Base-by-base conservation (phyloP, 2,113 vertebrate species). In the Crotophaga sulcirostris region DNA sequence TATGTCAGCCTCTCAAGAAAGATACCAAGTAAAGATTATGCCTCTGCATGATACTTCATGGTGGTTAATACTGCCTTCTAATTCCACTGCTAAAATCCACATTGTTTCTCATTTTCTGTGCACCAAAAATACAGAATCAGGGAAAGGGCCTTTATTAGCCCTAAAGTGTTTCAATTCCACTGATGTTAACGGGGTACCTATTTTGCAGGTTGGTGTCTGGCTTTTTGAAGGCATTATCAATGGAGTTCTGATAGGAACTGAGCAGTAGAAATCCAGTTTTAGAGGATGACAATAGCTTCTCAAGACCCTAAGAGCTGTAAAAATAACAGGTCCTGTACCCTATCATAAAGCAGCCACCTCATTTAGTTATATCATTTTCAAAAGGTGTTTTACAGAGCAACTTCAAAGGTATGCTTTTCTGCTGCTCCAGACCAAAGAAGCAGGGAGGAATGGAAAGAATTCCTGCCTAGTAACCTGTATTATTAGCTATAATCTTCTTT, bases 311-410 rank as follows among this genome's bases (percentile, higher is more conserved):
- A 77, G 52, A 87, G 7, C 59, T 78, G 59, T 88, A 82, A 94
- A 92, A 96, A 82, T 78, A 88, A 52, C 18, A 81, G 34, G 54
- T 25, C 68, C 90, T 93, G 31, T 90, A 70, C 40, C 34, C 33
- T 29, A 86, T 20, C 26, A 56, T 70, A 75, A 70, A 92, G 88
- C 81, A 92, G 63, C 13, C 10, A 89, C 56, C 67, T 68, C 55
- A 45, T 94, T 91, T 93, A 54, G 63, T 72, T 42, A 38, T 54
- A 76, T 84, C 9, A 45, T 78, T 97, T 97, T 95, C 38, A 94
- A 85, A 93, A 70, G 28, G 26, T 77, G 66, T 86, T 87, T 75
- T 67, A 54, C 29, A 75, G 58, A 31, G 11, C 38, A 72, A 10
- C 56, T 72, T 86, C 86, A 90, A 79, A 88, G 33, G 38, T 67